Base-by-base conservation (phyloP, 2,797 vertebrate genomes). In the Syndactyla subalaris region DNA sequence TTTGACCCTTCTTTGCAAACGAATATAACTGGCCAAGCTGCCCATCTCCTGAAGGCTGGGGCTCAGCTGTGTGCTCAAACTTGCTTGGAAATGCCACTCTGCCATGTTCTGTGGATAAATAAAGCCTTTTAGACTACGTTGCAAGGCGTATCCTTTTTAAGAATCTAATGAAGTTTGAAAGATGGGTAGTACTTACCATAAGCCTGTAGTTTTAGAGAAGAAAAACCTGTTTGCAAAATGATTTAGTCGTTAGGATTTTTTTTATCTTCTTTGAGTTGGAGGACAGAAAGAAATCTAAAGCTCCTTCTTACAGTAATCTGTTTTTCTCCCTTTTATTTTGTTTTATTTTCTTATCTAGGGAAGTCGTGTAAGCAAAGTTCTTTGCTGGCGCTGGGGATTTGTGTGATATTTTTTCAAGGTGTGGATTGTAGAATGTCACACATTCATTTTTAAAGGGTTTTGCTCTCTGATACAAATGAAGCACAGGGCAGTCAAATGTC, bases 361-460 rank as follows among this genome's bases (percentile, higher is more conserved):
- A 89, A 94, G 67, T 46, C 9, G 1, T 93, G 85, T 95, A 90
- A 97, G 78, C 73, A 88, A 61, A 96, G 61, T 88, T 96, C 55
- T 43, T 93, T 95, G 82, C 68, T 10, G 66, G 95, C 78, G 80
- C 89, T 74, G 80, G 78, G 89, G 71, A 94, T 96, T 91, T 94
- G 73, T 96, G 92, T 92, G 97, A 85, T 94, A 89, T 96, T 95
- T 97, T 97, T 97, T 86, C 92, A 95, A 96, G 97, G 94, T 97
- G 93, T 16, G 79, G 93, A 88, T 95, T 97, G 97, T 66, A 93
- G 97, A 98, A 98, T 97, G 97, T 96, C 97, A 98, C 93, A 95
- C 96, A 97, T 98, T 96, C 97, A 98, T 97, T 98, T 98, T 98
- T 98, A 97, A 98, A 97, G 94, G 95, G 75, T 95, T 93, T 78